Evolutionary conservation across 2,888 invertebrate genomes (phyloP).

Genomic region (Craniophora ligustri): DNA sequence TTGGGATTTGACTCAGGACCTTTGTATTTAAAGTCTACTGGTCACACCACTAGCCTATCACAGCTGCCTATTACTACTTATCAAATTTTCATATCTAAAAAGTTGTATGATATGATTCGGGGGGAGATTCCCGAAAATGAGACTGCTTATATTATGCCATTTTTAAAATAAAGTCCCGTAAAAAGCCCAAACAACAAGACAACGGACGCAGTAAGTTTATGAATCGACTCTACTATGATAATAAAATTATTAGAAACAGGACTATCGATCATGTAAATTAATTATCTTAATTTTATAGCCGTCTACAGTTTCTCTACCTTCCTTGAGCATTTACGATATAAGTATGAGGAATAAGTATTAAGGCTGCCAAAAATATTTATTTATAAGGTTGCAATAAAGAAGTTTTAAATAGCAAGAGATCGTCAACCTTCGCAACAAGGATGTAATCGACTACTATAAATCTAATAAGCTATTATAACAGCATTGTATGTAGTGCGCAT

Average conservation of each 20-base stretch:
- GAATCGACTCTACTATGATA: not conserved
- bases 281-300: slow-evolving; percentile 6
- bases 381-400: slow-evolving; percentile 19
- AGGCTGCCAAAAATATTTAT: not conserved
- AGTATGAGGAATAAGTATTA: too few relatives aligned
- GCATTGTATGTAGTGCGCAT: slow-evolving; percentile 25
- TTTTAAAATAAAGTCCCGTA: not conserved
- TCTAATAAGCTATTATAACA: slow-evolving; percentile 45
- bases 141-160: too few relatives aligned
- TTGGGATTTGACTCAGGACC: too few relatives aligned
- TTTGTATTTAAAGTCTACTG: too few relatives aligned
- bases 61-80: too few relatives aligned
- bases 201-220: not conserved
- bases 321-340: too few relatives aligned
- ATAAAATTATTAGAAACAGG: not conserved
- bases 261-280: not conserved
- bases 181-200: not conserved
- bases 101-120: too few relatives aligned
- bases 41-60: too few relatives aligned
- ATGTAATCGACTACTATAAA: slow-evolving; percentile 45
- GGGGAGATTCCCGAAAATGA: too few relatives aligned
- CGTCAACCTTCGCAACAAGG: slow-evolving; percentile 49
- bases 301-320: not conserved
- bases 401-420: slow-evolving; percentile 40
- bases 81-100: too few relatives aligned